A percentile compares a stretch with the other conserved stretches of the same genome.
Conservation (phyloP, 2,888 invertebrate species). For the Tortricodes alternella region DNA sequence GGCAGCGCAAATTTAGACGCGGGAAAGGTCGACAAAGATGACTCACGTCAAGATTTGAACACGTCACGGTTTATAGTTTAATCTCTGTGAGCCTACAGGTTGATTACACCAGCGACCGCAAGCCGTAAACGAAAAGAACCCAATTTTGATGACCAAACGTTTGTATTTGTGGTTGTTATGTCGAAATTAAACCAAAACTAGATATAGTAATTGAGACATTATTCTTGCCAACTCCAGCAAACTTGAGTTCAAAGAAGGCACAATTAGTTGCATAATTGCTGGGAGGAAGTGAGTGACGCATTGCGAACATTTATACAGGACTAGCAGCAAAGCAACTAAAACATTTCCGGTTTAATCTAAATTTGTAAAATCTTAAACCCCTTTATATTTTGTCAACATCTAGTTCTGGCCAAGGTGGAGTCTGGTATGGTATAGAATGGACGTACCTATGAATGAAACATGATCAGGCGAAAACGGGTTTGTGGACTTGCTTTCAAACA, state of each 20-base stretch:
- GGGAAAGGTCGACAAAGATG: slow-evolving; percentile 65
- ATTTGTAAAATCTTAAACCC: background rate
- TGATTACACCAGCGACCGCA: background rate
- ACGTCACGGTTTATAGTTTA: slow-evolving; percentile 28
- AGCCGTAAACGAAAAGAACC: background rate
- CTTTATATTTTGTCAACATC: background rate
- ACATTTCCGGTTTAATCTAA: slow-evolving; percentile 5
- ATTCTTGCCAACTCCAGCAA: slow-evolving; percentile 1
- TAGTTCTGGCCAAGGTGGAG: background rate
- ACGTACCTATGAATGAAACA: slow-evolving; percentile 51
- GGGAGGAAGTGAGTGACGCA: slow-evolving; percentile 27
- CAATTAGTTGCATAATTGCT: background rate
- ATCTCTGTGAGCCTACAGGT: background rate
- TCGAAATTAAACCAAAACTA: background rate
- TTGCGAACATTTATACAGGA: background rate
- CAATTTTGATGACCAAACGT: background rate
- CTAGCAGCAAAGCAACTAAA: slow-evolving; percentile 1
- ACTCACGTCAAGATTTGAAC: slow-evolving; percentile 56
- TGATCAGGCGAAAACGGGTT: slow-evolving; percentile 57
- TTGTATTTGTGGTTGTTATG: background rate
- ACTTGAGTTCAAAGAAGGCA: background rate
- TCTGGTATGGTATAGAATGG: background rate
- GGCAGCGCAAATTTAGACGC: slow-evolving; percentile 72
- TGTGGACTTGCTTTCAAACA: slow-evolving; percentile 52
- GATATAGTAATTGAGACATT: background rate